Base-by-base conservation (phyloP, 2,113 vertebrate genomes). In the Propithecus coquereli region DNA sequence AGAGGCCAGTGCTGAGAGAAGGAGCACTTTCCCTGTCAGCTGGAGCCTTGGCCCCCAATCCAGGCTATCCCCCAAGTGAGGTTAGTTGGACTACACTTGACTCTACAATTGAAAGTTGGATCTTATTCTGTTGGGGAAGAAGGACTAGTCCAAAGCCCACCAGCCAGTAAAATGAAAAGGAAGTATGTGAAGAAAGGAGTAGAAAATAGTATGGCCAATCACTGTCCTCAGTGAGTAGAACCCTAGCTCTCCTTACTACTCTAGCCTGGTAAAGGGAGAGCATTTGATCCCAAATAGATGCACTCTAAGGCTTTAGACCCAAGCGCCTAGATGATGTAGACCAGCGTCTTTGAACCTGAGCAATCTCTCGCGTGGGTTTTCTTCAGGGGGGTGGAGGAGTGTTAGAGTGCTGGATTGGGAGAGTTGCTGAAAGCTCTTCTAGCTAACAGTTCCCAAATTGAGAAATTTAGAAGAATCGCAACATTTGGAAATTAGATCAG, bases 151-250 rank as follows among this genome's bases (percentile, higher is more conserved):
- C 71, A 52, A 74, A 94, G 23, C 13, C 32, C 17, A 54, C 43
- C 50, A 87, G 50, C 32, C 25, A 93, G 89, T 22, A 86, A 90
- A 82, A 61, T 45, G 27, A 91, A 95, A 79, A 96, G 61, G 45
- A 70, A 47, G 18, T 34, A 10, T 12, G 14, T 65, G 61, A 86
- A 40, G 57, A 59, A 25, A 47, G 8, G 25, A 27, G 13, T 4
- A 1, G 13, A 68, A 59, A 77, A 20, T 32, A 50, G 52, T 34
- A 43, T 32, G 52, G 18, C 23, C 20, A 34, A 17, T 16, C 2
- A 3, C 2, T 91, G 25, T 70, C 76, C 43, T 37, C 30, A 34
- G 23, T 54, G 22, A 25, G 27, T 12, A 2, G 6, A 43, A 13
- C 27, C 37, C 22, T 45, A 34, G 13, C 13, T 79, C 25, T 91